These are phyloP conservation scores for Epizoanthus illoricatus DNA, from an alignment of 92 coral and sea anemone species.

Conservation along the genomic window DNA sequence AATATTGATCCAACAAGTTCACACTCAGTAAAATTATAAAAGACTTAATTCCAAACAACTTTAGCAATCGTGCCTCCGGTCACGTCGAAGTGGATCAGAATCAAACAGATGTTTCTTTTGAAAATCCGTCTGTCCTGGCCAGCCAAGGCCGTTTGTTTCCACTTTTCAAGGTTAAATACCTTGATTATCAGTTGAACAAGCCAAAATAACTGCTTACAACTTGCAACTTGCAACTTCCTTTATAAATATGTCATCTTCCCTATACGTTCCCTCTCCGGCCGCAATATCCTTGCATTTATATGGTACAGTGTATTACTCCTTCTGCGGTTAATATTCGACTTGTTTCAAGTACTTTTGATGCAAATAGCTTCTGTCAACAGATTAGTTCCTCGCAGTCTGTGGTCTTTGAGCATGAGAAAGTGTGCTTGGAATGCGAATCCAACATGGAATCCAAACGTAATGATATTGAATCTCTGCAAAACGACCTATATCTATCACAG, in stretches of 20 bases:
- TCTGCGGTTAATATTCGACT: constrained; percentile 32
- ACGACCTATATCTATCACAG: background rate
- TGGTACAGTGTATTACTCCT: background rate
- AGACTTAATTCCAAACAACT: too few relatives aligned
- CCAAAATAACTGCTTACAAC: too few relatives aligned
- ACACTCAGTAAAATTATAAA: too few relatives aligned
- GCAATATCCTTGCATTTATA: background rate
- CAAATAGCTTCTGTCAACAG: constrained; percentile 25
- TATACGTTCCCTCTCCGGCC: background rate
- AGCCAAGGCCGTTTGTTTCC: too few relatives aligned
- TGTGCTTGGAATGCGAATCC: background rate
- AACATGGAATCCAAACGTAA: background rate
- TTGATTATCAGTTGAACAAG: too few relatives aligned
- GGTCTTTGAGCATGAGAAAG: background rate
- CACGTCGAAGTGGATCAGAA: too few relatives aligned
- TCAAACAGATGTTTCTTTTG: too few relatives aligned
- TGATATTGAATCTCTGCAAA: background rate
- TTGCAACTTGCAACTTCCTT: too few relatives aligned
- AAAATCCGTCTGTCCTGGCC: too few relatives aligned
- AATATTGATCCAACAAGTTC: too few relatives aligned
- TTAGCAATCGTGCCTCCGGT: too few relatives aligned
- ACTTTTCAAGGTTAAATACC: too few relatives aligned
- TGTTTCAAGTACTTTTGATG: background rate
- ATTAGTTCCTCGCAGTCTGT: background rate
- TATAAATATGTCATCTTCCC: background rate